phyloP scores from a whole-genome alignment of 2,888 invertebrate genomes.

The Conus canariensis region DNA sequence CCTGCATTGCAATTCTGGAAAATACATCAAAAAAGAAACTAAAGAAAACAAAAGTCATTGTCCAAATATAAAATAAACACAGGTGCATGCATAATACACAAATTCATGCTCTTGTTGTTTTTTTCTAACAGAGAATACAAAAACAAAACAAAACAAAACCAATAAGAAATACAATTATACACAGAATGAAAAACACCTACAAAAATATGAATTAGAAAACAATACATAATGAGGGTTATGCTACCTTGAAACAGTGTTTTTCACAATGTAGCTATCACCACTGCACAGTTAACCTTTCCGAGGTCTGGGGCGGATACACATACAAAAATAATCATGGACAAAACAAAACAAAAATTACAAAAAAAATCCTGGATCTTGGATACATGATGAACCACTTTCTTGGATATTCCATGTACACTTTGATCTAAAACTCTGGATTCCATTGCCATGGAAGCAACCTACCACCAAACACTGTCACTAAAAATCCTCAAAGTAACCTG shows the following conservation, averaged over 20 bases:
- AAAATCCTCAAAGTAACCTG: background rate
- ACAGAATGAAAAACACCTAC: background rate
- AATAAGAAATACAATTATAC: background rate
- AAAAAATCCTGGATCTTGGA: too few species aligned
- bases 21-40: too few species aligned
- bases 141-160: background rate
- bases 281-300: background rate
- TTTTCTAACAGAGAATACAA: background rate
- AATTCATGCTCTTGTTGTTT: background rate
- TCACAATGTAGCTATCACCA: background rate
- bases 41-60: too few species aligned
- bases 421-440: background rate
- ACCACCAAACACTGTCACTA: background rate
- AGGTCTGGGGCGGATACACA: background rate
- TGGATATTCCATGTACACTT: background rate
- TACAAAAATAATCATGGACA: background rate
- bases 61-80: background rate
- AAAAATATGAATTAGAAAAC: background rate
- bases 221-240: background rate
- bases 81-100: background rate
- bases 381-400: background rate
- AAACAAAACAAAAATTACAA: background rate
- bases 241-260: background rate
- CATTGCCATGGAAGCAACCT: background rate
- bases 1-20: too few species aligned